Evolutionary conservation across 2,113 vertebrate species (phyloP), one percentile per base, ranked within the genome.

Genomic region (Phylloscopus trochiloides): DNA sequence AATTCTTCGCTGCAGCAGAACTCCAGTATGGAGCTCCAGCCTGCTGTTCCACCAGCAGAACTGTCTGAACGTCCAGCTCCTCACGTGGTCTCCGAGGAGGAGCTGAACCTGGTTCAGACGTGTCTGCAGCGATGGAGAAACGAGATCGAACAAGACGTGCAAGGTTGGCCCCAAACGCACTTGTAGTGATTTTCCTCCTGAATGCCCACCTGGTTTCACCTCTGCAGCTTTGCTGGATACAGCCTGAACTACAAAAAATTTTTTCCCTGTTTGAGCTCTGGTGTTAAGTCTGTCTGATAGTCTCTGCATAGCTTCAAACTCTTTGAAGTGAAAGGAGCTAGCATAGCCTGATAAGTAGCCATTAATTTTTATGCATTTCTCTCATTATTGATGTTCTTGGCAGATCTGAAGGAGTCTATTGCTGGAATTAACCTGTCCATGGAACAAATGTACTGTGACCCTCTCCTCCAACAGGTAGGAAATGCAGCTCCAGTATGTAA

Each of bases 91-190:
- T 98, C 98, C 0, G 97, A 98, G 12, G 98, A 99, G 14, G 99
- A 99, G 97, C 98, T 99, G 59, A 97, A 62, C 83, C 98, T 98
- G 8, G 98, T 99, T 12, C 98, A 97, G 88, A 97, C 92, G 5
- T 99, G 99, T 95, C 98, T 99, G 36, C 99, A 99, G 94, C 98
- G 99, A 12, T 99, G 99, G 99, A 99, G 98, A 88, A 95, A 96
- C 0, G 99, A 99, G 95, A 99, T 99, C 3, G 98, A 99, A 36
- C 99, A 98, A 32, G 99, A 99, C 12, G 97, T 99, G 54, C 98
- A 97, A 93, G 99, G 99, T 99, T 80, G 32, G 74, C 28, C 31
- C 50, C 50, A 12, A 9, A 29, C 4, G 4, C 3, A 2, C 21
- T 17, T n/a, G 29, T 16, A 11, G 18, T 42, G 50, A 2, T 32